These are phyloP conservation scores for Coranthus polyacanthus DNA, from an alignment of 2,797 vertebrate species.

Conservation along the genomic window DNA sequence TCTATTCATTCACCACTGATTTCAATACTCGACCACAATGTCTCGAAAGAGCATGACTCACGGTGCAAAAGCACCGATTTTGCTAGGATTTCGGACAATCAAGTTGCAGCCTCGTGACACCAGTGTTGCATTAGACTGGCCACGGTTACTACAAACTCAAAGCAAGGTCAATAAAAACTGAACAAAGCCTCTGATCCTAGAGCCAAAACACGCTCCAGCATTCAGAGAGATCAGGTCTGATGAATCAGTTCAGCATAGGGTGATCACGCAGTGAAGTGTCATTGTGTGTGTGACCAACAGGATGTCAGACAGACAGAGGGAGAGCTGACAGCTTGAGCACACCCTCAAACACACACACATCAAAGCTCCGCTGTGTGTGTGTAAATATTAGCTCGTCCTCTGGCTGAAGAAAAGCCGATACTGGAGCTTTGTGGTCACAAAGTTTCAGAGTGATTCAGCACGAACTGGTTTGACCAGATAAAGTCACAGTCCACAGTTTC, in stretches of 20 bases:
- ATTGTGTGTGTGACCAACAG: conserved; percentile 40
- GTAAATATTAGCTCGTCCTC: conserved; percentile 68
- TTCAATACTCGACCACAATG: not conserved
- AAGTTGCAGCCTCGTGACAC: conserved; percentile 1
- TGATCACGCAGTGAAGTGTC: not conserved
- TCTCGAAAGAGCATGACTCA: conserved; percentile 2
- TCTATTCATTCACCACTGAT: not conserved
- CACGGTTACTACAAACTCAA: not conserved
- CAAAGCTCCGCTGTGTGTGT: conserved; percentile 35
- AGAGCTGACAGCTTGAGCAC: conserved; percentile 45
- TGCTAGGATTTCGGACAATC: not conserved
- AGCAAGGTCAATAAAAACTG: not conserved
- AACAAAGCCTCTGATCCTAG: not conserved
- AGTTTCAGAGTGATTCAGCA: conserved; percentile 48
- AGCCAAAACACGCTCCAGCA: not conserved
- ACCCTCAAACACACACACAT: conserved; percentile 44
- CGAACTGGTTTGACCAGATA: not conserved
- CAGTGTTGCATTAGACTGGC: not conserved
- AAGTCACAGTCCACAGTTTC: not conserved
- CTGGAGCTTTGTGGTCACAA: conserved; percentile 20
- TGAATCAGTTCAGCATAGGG: conserved; percentile 1
- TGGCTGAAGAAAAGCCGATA: conserved; percentile 33
- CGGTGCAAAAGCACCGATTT: conserved; percentile 20
- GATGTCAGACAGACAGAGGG: conserved; percentile 53
- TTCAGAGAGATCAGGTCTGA: not conserved